phyloP scores from a whole-genome alignment of 2,888 invertebrate genomes.

The Ormia ochracea region DNA sequence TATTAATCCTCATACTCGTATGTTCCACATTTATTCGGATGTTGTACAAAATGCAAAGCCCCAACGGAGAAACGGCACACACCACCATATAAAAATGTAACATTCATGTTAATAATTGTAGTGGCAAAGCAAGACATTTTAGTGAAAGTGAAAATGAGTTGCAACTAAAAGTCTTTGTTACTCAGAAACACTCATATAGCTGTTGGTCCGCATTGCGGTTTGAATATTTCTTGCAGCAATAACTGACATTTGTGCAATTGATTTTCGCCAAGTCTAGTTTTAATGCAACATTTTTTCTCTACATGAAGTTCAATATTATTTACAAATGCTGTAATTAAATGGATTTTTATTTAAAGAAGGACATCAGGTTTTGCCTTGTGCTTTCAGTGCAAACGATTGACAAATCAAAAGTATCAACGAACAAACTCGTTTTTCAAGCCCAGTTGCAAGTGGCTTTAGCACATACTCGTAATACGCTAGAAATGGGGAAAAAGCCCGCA shows the following conservation, averaged over 20 bases:
- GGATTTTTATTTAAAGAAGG: constrained; percentile 49
- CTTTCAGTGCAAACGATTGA: neutral
- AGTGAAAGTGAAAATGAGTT: constrained; percentile 56
- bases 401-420: constrained; percentile 18
- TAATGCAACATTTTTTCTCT: constrained; percentile 13
- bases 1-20: neutral
- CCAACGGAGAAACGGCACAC: neutral
- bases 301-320: constrained; percentile 58
- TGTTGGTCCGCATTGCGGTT: neutral
- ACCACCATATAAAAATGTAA: neutral
- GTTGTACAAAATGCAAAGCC: neutral
- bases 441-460: neutral
- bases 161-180: neutral
- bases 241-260: constrained; percentile 34
- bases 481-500: neutral
- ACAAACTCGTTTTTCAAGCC: constrained; percentile 3
- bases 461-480: neutral
- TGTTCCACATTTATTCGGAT: neutral
- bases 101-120: constrained; percentile 20
- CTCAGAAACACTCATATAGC: neutral
- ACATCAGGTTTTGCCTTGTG: constrained; percentile 30
- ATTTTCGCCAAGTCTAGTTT: constrained; percentile 19
- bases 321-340: constrained; percentile 52
- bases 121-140: constrained; percentile 34
- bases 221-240: constrained; percentile 2